Evolutionary conservation across 2,888 invertebrate genomes (phyloP), one percentile per base, ranked within the genome.

Genomic region (Campaea margaritaria): DNA sequence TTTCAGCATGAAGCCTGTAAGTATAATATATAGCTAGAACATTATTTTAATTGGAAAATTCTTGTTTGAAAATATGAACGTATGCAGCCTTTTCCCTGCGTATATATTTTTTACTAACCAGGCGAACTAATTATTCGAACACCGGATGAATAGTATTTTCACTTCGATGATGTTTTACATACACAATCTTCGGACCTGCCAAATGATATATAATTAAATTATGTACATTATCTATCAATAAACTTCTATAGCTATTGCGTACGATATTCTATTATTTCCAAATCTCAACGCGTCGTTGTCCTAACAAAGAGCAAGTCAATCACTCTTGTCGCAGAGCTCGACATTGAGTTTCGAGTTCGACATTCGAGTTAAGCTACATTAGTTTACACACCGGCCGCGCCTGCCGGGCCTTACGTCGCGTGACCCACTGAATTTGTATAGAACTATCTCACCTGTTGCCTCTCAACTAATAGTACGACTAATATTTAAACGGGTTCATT

Each of bases 381-480:
- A 28, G 45, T 51, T 48, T 46, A 59, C 62, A 56, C 58, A 39
- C 62, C 54, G 54, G 54, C 58, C 56, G 54, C 61, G 55, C 64
- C 62, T 69, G 66, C 67, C 58, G 38, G 53, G 65, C 61, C 69
- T 68, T 67, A 64, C 70, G 57, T 72, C 72, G 75, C 79, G 82
- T 81, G 80, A 78, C 79, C 69, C 70, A 68, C 63, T 57, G 66
- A 74, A 73, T 73, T 78, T 73, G 71, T 73, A 68, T 75, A 80
- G n/a, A n/a, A 77, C 78, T 68, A 65, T 68, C 64, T 68, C 70
- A 83, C 82, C 76, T 83, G 84, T 84, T 85, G 81, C 78, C 70
- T 64, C 58, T 66, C 64, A 69, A 71, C 61, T 73, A 72, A 71
- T 72, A 69, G 65, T 49, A 68, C 56, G 21, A 59, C 64, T 68